phyloP scores from a whole-genome alignment of 2,888 invertebrate genomes.

The Piscicola geometra region DNA sequence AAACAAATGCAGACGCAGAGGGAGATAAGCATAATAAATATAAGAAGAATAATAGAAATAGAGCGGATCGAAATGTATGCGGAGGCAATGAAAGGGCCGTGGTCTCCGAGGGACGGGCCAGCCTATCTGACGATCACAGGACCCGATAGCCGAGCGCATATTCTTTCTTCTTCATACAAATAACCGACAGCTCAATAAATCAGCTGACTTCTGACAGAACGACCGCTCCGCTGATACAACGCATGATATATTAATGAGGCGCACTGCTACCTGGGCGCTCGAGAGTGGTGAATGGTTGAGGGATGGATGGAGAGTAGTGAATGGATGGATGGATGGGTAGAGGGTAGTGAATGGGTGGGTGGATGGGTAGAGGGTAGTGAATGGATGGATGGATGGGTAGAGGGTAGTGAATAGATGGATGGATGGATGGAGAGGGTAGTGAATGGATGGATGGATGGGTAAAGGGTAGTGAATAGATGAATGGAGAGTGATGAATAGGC shows the following conservation, averaged over 20 bases:
- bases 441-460: too few relatives aligned
- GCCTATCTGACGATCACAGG: slow-evolving; percentile 36
- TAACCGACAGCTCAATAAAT: slow-evolving; percentile 36
- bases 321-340: too few relatives aligned
- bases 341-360: too few relatives aligned
- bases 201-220: slow-evolving; percentile 37
- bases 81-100: slow-evolving; percentile 16
- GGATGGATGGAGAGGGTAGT: too few relatives aligned
- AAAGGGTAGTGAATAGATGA: too few relatives aligned
- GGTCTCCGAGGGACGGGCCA: slow-evolving; percentile 19
- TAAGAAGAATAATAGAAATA: slow-evolving; percentile 11
- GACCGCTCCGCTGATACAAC: slow-evolving; percentile 28
- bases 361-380: too few relatives aligned
- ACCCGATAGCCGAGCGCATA: slow-evolving; percentile 32
- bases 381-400: too few relatives aligned
- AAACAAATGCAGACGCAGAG: background rate
- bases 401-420: too few relatives aligned
- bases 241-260: slow-evolving; percentile 6
- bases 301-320: too few relatives aligned
- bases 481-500: too few relatives aligned
- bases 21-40: slow-evolving; percentile 7
- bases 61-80: background rate
- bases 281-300: background rate
- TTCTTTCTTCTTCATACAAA: slow-evolving; percentile 37
- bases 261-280: background rate